Percentiles rank a stretch among this genome's conserved stretches.
These are phyloP conservation scores for Tretioscincus oriximinensis DNA, from an alignment of 2,113 vertebrate species.

Conservation along the genomic window DNA sequence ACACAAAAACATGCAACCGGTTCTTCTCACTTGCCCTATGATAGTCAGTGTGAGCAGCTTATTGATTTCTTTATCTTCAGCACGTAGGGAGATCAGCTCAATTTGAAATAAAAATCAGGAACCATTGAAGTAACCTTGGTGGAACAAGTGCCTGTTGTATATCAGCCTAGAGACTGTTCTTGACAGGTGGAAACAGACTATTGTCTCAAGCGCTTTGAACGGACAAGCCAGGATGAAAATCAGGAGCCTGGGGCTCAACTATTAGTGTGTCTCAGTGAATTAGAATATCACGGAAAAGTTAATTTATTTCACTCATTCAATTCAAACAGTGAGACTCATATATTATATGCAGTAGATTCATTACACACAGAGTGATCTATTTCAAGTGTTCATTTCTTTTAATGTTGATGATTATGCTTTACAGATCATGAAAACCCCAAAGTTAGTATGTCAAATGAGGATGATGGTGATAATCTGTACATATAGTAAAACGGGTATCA, in stretches of 20 bases:
- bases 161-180: conserved; percentile 50
- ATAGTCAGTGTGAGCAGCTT: conserved; percentile 47
- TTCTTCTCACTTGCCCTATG: conserved; percentile 30
- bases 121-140: conserved; percentile 61
- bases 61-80: conserved; percentile 36
- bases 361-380: too few relatives aligned
- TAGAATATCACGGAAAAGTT: too few relatives aligned
- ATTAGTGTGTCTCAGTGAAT: too few relatives aligned
- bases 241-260: conserved; percentile 42
- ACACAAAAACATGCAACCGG: conserved; percentile 3
- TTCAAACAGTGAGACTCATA: too few relatives aligned
- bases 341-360: too few relatives aligned
- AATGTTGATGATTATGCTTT: too few relatives aligned
- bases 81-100: conserved; percentile 49
- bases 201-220: conserved; percentile 53
- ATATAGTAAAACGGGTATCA: too few relatives aligned
- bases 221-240: conserved; percentile 56
- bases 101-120: conserved; percentile 60
- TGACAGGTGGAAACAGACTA: conserved; percentile 46
- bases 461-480: too few relatives aligned
- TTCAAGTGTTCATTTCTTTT: too few relatives aligned
- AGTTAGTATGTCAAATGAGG: too few relatives aligned
- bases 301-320: too few relatives aligned
- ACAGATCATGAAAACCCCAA: too few relatives aligned
- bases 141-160: conserved; percentile 40